These are phyloP conservation scores for Drosophila tani DNA, from an alignment of 1,140 invertebrate species.

Conservation along the genomic window DNA sequence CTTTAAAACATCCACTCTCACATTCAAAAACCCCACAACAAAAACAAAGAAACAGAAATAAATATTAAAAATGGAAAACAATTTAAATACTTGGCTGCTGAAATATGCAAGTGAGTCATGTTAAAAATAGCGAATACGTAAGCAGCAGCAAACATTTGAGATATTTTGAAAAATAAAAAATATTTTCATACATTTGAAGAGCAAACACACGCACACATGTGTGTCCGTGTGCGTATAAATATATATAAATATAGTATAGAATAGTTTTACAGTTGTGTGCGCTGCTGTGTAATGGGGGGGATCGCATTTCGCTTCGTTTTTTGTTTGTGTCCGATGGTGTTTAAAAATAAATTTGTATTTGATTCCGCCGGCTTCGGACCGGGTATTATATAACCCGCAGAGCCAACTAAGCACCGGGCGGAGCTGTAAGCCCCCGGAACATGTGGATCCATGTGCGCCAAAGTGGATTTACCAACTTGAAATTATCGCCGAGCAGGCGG, in stretches of 20 bases:
- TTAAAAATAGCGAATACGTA: constrained; percentile 70
- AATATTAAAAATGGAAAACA: constrained; percentile 35
- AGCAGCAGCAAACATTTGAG: constrained; percentile 65
- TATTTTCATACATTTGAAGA: constrained; percentile 31
- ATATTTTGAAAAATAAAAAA: constrained; percentile 47
- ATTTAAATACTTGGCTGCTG: constrained; percentile 48
- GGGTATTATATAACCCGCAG: constrained; percentile 26
- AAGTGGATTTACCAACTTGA: constrained; percentile 81
- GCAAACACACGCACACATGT: constrained; percentile 14
- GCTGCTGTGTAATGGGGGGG: constrained; percentile 30
- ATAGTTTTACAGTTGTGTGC: constrained; percentile 17
- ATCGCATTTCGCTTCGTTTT: constrained; percentile 39
- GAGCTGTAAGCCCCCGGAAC: constrained; percentile 62
- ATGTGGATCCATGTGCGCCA: constrained; percentile 78
- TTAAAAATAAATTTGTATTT: constrained; percentile 49
- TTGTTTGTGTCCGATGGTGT: constrained; percentile 24
- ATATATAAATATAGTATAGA: constrained; percentile 3
- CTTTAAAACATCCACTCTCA: constrained; percentile 7
- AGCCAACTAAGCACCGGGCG: constrained; percentile 67
- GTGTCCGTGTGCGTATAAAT: constrained; percentile 7
- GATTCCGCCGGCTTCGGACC: constrained; percentile 8
- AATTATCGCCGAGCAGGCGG: constrained; percentile 80
- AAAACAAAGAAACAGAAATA: neutral
- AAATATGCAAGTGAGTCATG: constrained; percentile 49
- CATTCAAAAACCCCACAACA: neutral